Conservation (phyloP, 1,140 invertebrate species). For the Holotrichia oblita region DNA sequence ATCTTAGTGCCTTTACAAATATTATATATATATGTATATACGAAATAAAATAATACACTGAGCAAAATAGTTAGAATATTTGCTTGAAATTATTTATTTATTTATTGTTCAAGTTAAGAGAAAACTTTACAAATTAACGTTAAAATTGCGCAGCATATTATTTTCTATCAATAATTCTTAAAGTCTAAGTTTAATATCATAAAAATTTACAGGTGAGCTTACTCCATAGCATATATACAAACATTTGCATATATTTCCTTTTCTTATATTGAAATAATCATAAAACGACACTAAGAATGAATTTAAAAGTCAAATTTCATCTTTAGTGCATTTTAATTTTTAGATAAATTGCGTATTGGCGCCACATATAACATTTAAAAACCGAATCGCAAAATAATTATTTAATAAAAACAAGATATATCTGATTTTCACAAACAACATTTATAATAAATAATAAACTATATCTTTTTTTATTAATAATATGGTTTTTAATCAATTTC, state of each 20-base stretch:
- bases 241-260: neutral
- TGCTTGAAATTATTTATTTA: neutral
- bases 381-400: no score
- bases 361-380: no score
- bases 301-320: neutral
- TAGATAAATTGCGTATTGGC: no score
- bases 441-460: no score
- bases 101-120: neutral
- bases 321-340: neutral
- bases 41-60: neutral
- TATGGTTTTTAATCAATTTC: neutral
- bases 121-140: neutral
- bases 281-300: neutral
- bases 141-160: neutral
- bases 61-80: neutral
- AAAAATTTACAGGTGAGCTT: neutral
- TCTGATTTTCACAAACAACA: no score
- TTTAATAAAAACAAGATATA: no score
- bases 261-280: neutral
- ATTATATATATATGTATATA: neutral
- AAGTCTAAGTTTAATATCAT: neutral
- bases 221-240: neutral
- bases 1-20: slow-evolving; percentile 26
- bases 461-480: no score
- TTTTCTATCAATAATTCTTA: neutral